Base-by-base conservation (phyloP, 2,113 vertebrate species). In the Spizaetus ornatus region DNA sequence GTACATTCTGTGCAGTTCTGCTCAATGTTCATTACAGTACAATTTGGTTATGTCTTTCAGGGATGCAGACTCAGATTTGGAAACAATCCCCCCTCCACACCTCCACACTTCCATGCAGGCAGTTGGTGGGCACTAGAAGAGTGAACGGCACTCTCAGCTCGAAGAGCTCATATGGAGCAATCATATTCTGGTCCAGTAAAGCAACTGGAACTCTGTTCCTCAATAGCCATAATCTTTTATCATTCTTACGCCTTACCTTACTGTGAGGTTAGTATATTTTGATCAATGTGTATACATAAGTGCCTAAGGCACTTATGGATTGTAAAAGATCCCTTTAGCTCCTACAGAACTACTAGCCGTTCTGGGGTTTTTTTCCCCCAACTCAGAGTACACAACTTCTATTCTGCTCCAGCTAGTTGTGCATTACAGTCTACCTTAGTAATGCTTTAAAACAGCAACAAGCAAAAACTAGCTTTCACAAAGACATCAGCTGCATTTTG, bases 401-500 rank as follows among this genome's bases (percentile, higher is more conserved):
- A 16, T 58, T 73, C 36, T 63, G 62, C 56, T 79, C 8, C 38
- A 55, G 8, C 40, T 90, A 91, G 52, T 55, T 78, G 34, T 48
- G 50, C 34, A 38, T 76, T 65, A 73, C 38, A 31, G 20, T 25
- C 63, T 65, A 92, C 63, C 43, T 82, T 32, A 76, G n/a, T 31
- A 91, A 82, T 69, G 42, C 23, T 50, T 69, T 72, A 53, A 87
- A 92, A 86, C 7, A 87, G n/a, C 61, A 90, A 89, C 76, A 29
- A 29, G 36, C 48, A 80, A 67, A 94, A 94, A 34, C 7, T 34
- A 47, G 36, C 67, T 92, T 82, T 93, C 91, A 80, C 4, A 8
- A 94, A 96, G 96, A 88, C 13, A 55, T 80, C 66, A 90, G 70
- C 76, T 93, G 74, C 70, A 42, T 82, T 94, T 93, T 93, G 67